Evolutionary conservation across 2,113 vertebrate species (phyloP).

Genomic region (Stictonetta naevosa): DNA sequence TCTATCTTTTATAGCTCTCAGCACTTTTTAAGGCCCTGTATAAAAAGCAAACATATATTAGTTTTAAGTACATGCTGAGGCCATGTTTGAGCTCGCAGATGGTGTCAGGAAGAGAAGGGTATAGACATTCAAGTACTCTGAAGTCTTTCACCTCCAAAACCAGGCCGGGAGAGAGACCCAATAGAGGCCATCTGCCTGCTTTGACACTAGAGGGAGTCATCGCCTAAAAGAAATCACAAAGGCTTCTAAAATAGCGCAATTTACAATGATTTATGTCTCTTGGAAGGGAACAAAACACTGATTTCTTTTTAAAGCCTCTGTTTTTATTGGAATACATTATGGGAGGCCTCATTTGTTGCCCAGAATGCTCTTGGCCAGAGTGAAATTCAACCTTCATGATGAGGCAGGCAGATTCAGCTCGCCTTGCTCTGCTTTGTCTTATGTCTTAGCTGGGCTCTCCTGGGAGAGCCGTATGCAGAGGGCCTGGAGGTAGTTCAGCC

Average conservation of each 20-base stretch:
- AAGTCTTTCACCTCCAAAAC: background rate
- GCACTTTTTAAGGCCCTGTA: accelerated
- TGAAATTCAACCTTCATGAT: conserved; percentile 55
- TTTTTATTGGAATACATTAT: conserved; percentile 62
- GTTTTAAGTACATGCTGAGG: background rate
- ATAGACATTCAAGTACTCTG: background rate
- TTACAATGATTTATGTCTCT: conserved; percentile 8
- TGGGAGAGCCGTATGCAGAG: background rate
- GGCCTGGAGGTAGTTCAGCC: conserved; percentile 23
- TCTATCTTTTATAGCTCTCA: background rate
- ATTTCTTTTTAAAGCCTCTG: conserved; percentile 59
- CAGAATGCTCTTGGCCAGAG: background rate
- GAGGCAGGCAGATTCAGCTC: conserved; percentile 50
- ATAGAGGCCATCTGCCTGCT: background rate
- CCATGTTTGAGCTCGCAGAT: accelerated
- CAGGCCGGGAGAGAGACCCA: accelerated
- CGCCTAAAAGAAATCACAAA: conserved; percentile 11
- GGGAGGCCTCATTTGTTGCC: conserved; percentile 53
- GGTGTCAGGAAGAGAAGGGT: background rate
- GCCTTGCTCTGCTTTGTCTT: background rate
- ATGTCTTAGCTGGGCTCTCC: conserved; percentile 39
- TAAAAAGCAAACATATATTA: background rate
- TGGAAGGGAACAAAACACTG: conserved; percentile 30
- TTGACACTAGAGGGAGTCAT: conserved; percentile 65
- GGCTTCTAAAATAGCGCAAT: background rate